phyloP scores from a whole-genome alignment of 2,113 vertebrate genomes.

The Lipophrys pholis region DNA sequence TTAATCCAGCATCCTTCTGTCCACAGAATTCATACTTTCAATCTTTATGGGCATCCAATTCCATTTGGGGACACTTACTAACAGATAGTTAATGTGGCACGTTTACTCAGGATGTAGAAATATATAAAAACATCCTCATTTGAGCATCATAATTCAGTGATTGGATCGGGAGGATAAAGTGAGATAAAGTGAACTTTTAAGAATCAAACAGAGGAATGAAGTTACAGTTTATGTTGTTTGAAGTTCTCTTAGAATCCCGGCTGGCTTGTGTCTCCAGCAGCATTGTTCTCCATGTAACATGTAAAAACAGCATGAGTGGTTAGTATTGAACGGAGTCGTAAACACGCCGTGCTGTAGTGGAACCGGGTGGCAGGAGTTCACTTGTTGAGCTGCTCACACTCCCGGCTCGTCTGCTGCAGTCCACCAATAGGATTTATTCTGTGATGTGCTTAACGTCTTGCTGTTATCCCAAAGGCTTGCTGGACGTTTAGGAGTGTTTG shows the following conservation, averaged over 20 bases:
- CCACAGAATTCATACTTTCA: background rate
- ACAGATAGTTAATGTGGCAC: background rate
- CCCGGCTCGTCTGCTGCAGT: background rate
- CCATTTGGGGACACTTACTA: no score
- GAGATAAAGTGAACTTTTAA: background rate
- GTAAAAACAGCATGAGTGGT: no score
- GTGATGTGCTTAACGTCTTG: constrained; percentile 53
- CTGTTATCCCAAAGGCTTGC: constrained; percentile 37
- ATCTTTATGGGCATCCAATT: no score
- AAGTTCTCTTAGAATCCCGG: background rate
- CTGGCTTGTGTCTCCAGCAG: background rate
- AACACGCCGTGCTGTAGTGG: no score
- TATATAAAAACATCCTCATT: background rate
- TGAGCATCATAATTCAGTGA: background rate
- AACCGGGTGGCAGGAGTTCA: background rate
- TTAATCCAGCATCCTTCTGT: background rate
- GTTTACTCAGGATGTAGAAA: background rate
- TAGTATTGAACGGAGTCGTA: no score
- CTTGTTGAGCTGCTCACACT: constrained; percentile 27
- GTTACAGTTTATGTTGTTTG: background rate
- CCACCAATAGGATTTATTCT: constrained; percentile 44
- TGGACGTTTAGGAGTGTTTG: constrained; percentile 65
- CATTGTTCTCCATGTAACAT: no score
- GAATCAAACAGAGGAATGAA: background rate
- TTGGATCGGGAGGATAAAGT: background rate